Conservation (phyloP, 2,888 invertebrate genomes). For the Brassicogethes aeneus region DNA sequence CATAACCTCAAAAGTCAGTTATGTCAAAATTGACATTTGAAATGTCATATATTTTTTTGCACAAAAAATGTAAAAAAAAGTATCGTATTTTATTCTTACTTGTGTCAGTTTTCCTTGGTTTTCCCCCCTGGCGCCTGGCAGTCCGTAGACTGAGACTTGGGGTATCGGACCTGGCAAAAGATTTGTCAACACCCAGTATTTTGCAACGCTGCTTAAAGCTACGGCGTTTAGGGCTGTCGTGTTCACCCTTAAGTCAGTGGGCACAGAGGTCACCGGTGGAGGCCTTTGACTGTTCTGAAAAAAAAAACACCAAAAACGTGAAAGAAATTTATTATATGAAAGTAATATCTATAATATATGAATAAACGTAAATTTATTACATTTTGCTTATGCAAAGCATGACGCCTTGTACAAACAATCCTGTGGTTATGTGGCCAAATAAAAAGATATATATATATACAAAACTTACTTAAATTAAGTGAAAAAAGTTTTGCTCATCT, state of each 20-base stretch:
- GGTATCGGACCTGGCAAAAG: slow-evolving; percentile 68
- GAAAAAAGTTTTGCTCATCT: too few relatives aligned
- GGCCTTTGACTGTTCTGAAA: slow-evolving; percentile 39
- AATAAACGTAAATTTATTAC: too few relatives aligned
- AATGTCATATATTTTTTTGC: neutral
- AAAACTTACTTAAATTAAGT: too few relatives aligned
- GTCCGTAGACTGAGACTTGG: slow-evolving; percentile 63
- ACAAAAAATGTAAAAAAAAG: neutral
- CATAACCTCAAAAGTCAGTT: slow-evolving; percentile 5
- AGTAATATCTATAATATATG: slow-evolving; percentile 3
- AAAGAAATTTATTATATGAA: neutral
- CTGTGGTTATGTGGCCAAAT: too few relatives aligned
- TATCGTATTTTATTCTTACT: slow-evolving; percentile 33
- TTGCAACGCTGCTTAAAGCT: slow-evolving; percentile 67
- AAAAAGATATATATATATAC: too few relatives aligned
- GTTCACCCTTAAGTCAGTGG: slow-evolving; percentile 54
- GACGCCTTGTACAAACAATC: too few relatives aligned
- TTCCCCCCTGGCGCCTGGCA: slow-evolving; percentile 52
- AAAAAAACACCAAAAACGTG: slow-evolving; percentile 5
- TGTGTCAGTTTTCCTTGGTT: slow-evolving; percentile 52
- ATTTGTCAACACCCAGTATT: slow-evolving; percentile 79
- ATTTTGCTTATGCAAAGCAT: too few relatives aligned
- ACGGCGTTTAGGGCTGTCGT: slow-evolving; percentile 58
- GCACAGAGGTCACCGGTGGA: slow-evolving; percentile 46
- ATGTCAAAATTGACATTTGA: slow-evolving; percentile 3